Percentiles rank a stretch among this genome's conserved stretches.
phyloP scores from a whole-genome alignment of 2,113 vertebrate genomes.

The Cacatua alba region DNA sequence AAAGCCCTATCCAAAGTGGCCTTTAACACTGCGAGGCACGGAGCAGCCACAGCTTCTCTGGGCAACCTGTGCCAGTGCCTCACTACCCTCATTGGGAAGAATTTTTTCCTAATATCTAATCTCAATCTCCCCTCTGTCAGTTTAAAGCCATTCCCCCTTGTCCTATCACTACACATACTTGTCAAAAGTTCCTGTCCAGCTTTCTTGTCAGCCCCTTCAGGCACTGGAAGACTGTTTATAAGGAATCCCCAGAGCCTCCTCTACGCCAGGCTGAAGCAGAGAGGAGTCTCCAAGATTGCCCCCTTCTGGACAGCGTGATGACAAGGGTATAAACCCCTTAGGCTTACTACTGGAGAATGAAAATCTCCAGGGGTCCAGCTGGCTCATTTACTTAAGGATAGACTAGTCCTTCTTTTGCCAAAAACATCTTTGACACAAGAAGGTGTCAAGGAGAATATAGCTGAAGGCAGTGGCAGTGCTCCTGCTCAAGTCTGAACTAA shows the following conservation, averaged over 20 bases:
- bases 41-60: not conserved
- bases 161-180: not conserved
- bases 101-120: not conserved
- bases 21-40: not conserved
- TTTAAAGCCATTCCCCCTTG: not conserved
- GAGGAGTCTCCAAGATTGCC: not conserved
- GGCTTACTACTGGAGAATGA: too few relatives aligned
- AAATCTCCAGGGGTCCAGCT: not conserved
- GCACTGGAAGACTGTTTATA: not conserved
- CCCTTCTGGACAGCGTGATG: fast-evolving
- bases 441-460: not conserved
- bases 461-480: not conserved
- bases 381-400: not conserved
- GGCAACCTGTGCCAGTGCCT: not conserved
- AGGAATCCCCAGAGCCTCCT: not conserved
- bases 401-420: not conserved
- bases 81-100: not conserved
- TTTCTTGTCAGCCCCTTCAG: not conserved
- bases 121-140: not conserved
- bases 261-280: not conserved
- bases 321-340: not conserved
- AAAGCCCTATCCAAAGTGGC: not conserved
- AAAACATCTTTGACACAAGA: not conserved
- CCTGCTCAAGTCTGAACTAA: not conserved
- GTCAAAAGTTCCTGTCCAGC: not conserved